Percentiles rank a stretch among this genome's conserved stretches.
Conservation (phyloP, 2,113 vertebrate species). For the Chionodraco myersi region DNA sequence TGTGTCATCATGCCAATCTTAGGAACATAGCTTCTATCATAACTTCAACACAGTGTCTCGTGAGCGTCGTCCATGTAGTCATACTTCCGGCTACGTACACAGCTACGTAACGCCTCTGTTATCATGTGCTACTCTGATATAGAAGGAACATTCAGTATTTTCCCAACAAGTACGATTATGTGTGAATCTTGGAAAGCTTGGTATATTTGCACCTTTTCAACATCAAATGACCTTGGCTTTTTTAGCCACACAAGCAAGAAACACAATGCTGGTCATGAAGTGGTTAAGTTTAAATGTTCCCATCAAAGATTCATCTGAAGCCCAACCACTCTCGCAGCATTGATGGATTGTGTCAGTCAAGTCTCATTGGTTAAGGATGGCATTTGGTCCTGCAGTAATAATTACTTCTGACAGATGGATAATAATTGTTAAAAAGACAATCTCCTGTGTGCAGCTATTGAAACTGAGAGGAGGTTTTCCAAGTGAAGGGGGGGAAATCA, state of each 20-base stretch:
- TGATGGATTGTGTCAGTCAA: slow-evolving; percentile 11
- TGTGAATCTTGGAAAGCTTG: neutral
- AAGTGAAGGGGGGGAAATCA: slow-evolving; percentile 28
- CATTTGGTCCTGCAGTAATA: slow-evolving; percentile 42
- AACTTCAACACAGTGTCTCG: no score
- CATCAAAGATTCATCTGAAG: neutral
- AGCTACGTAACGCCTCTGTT: no score
- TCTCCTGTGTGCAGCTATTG: slow-evolving; percentile 47
- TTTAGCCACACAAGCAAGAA: neutral
- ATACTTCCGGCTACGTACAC: no score
- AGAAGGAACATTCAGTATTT: no score
- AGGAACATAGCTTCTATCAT: no score
- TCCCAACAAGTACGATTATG: no score
- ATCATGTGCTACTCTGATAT: no score
- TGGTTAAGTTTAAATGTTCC: neutral
- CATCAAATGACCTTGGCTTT: neutral
- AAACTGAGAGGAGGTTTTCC: slow-evolving; percentile 42
- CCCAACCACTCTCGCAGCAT: neutral
- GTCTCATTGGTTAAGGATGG: slow-evolving; percentile 32
- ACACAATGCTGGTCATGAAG: neutral
- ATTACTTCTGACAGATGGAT: slow-evolving; percentile 62
- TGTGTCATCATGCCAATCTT: no score
- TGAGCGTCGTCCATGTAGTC: no score
- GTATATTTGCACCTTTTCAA: slow-evolving; percentile 9
- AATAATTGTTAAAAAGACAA: slow-evolving; percentile 50